Base-by-base conservation (phyloP, 1,140 invertebrate species). In the Triops cancriformis region DNA sequence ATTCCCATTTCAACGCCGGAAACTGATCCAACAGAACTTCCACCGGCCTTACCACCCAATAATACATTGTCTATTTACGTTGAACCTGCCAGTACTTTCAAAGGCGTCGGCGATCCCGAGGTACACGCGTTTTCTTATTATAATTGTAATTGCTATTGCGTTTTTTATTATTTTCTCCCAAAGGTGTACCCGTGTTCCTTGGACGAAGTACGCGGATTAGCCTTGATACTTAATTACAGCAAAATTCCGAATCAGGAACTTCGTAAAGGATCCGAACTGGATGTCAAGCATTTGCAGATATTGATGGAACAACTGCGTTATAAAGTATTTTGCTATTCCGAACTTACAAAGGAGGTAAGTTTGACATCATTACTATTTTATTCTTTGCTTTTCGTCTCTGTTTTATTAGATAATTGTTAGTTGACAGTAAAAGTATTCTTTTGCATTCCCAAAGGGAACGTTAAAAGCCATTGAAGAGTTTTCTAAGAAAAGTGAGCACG, bases 251-350 rank as follows among this genome's bases (percentile, higher is more conserved):
- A 73, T 72, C n/a, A 73, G 10, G 41, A 73, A 31, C 26, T 12
- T 12, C 26, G 77, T 2, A n/a, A 31, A 9, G 77, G 77, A 7
- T 78, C 77, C 1, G 77, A 78, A 27, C 42, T 74, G 18, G 77
- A 78, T 27, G 73, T 78, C 12, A 18, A 41, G 1, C 77, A 45
- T 43, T 43, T 78, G 4, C 41, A 74, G n/a, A 18, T 41, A 45
- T 37, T 78, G 42, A 42, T 78, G 18, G 31, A 78, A 31, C 72
- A 73, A 45, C 77, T 78, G 18, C 73, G 73, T 27, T 78, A 78
- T 26, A 42, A 26, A 73, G 77, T 78, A 12, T 42, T 74, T 0
- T 18, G 43, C 41, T 27, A 45, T 31, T 73, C 41, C 26, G 77
- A 78, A 11, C 51, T 78, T n/a, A n/a, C n/a, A n/a, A n/a, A n/a